Base-by-base conservation (phyloP, 2,888 invertebrate genomes). In the Malthinus seriepunctatus region DNA sequence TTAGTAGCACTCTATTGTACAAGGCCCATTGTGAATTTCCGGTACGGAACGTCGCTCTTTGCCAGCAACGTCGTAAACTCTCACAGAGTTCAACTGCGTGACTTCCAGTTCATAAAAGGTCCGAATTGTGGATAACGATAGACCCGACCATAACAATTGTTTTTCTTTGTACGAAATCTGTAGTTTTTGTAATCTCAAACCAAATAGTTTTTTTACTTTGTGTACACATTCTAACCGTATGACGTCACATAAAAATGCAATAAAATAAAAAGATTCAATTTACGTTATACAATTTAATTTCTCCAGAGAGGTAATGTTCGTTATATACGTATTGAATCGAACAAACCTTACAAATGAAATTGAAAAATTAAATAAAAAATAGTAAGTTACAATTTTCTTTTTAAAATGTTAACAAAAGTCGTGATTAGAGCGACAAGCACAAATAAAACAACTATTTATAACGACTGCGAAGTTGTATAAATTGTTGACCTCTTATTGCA, bases 31-130 rank as follows among this genome's bases (percentile, higher is more conserved):
- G 63, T 57, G 57, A 63, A 59, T 60, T 65, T 64, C 65, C 65
- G 56, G 62, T 60, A 60, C 61, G 65, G 65, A 67, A 65, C 65
- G 62, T 54, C 55, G 62, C 64, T 64, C 64, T 64, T 65, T 63
- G 65, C 62, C 31, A 37, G 50, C 37, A 38, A 39, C 55, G 52
- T 62, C 60, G 63, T 61, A 65, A 51, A 54, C 55, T 62, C 60
- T 55, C 48, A 46, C 49, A 32, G 56, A 56, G 56, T 64, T 61
- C 46, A 55, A 59, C 50, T 34, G 53, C 62, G 46, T 56, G 50
- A 57, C 51, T 51, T 50, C 48, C 57, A 59, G 42, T 61, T 51
- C 44, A 50, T 65, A 56, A 60, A 60, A 56, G 56, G 51, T 49
- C 49, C 51, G 38, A 48, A 23, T 54, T 50, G 51, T 55, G 55